Conservation (phyloP, 2,113 vertebrate genomes). For the Nothoprocta pentlandii region DNA sequence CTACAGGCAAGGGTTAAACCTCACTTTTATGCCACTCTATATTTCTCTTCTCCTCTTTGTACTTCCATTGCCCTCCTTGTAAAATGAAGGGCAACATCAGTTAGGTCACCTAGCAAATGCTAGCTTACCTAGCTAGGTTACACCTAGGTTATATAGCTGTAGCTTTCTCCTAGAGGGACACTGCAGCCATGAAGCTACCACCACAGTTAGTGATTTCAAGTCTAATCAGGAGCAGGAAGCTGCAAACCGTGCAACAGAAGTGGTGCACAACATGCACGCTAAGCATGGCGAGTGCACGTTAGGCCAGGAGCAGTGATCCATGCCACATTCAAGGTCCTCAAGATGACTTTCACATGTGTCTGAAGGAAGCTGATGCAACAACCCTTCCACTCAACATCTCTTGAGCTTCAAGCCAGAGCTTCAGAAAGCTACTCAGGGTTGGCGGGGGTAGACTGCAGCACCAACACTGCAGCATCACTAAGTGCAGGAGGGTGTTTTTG, state of each 20-base stretch:
- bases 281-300: background rate
- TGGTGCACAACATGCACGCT: background rate
- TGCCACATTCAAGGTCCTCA: background rate
- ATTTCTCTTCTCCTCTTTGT: background rate
- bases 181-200: background rate
- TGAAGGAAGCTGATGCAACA: background rate
- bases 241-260: background rate
- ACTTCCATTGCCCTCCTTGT: background rate
- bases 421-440: background rate
- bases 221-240: background rate
- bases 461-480: background rate
- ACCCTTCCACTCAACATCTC: background rate
- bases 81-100: background rate
- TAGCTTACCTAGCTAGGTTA: background rate
- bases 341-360: background rate
- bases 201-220: background rate
- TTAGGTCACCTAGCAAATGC: background rate
- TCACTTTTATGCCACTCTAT: too few relatives aligned
- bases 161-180: background rate
- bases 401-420: background rate
- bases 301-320: background rate
- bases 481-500: accelerated
- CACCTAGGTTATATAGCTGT: background rate
- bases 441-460: background rate
- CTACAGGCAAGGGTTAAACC: background rate